Conservation (phyloP, 2,888 invertebrate genomes). For the Agriopis marginaria region DNA sequence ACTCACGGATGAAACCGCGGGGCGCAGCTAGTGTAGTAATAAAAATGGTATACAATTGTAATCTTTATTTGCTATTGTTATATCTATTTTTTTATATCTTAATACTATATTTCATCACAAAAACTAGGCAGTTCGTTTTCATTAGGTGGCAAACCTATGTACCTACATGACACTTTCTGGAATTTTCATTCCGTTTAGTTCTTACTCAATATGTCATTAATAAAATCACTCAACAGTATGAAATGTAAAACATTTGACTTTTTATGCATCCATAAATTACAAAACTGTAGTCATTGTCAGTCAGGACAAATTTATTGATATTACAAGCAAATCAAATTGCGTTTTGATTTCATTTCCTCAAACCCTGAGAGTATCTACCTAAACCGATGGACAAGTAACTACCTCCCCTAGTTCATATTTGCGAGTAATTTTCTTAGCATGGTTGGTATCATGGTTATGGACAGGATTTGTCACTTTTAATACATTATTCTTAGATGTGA, state of each 20-base stretch:
- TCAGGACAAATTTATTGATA: background rate
- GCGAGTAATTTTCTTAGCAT: conserved; percentile 74
- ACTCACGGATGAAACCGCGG: too few species aligned
- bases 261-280: too few species aligned
- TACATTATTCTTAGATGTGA: conserved; percentile 81
- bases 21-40: background rate
- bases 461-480: conserved; percentile 79
- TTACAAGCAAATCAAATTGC: background rate
- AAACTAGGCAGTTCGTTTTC: conserved; percentile 27
- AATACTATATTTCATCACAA: conserved; percentile 37
- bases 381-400: conserved; percentile 78
- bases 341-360: background rate
- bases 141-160: conserved; percentile 21
- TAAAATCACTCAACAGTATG: background rate
- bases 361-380: conserved; percentile 24
- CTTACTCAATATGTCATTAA: background rate
- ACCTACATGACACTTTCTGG: conserved; percentile 23
- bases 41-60: conserved; percentile 14
- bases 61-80: conserved; percentile 19
- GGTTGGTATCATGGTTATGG: conserved; percentile 77
- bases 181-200: background rate
- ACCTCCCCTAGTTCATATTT: conserved; percentile 81
- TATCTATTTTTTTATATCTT: conserved; percentile 15
- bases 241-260: background rate
- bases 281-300: background rate